phyloP scores from a whole-genome alignment of 2,113 vertebrate species.

The Grantiella picta region DNA sequence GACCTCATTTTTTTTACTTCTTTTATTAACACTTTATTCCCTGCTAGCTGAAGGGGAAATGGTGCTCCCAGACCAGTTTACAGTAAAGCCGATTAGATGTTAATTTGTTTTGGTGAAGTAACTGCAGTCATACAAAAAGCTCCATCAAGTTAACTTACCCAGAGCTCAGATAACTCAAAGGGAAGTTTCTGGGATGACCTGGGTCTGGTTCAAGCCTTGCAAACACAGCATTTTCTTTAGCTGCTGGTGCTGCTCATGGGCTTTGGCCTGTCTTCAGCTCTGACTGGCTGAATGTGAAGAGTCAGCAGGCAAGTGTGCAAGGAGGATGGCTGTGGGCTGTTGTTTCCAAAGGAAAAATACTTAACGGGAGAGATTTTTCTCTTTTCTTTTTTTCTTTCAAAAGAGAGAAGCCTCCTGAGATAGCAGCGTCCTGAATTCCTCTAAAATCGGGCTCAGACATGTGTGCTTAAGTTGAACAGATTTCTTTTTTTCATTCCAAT shows the following conservation, averaged over 20 bases:
- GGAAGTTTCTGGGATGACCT: neutral
- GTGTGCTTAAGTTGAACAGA: neutral
- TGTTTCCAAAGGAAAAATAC: conserved; percentile 14
- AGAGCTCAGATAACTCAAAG: neutral
- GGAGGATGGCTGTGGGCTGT: neutral
- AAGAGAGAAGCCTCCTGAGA: neutral
- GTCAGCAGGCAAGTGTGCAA: neutral
- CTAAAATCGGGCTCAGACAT: neutral
- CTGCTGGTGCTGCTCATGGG: neutral
- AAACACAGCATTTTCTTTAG: neutral
- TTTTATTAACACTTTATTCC: neutral
- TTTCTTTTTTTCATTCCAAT: neutral
- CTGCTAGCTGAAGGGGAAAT: neutral
- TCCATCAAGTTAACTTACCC: neutral
- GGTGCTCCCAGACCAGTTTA: neutral
- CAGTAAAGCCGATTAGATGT: neutral
- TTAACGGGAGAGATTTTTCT: neutral
- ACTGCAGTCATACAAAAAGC: neutral
- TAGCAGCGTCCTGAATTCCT: neutral
- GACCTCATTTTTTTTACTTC: neutral
- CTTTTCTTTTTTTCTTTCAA: neutral
- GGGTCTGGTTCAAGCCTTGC: neutral
- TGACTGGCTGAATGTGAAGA: neutral
- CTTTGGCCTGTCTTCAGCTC: neutral
- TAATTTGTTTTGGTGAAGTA: neutral